Conservation (phyloP, 2,888 invertebrate genomes). For the Cacoxenus indagator region DNA sequence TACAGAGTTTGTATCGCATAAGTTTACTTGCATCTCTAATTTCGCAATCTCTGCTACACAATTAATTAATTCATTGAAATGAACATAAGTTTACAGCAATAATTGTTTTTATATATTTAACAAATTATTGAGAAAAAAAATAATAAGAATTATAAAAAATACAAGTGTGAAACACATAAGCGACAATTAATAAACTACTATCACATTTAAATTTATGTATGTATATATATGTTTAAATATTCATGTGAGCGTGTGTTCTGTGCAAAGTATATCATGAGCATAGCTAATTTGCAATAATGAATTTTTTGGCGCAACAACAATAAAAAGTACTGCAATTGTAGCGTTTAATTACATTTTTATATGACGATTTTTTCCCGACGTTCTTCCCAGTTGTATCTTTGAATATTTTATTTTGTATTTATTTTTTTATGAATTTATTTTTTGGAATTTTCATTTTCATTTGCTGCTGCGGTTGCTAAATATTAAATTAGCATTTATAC, state of each 20-base stretch:
- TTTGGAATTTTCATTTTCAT: not conserved
- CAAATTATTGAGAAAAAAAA: not conserved
- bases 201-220: constrained; percentile 58
- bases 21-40: not conserved
- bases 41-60: not conserved
- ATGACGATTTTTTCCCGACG: not conserved
- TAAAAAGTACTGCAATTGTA: not conserved
- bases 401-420: not conserved
- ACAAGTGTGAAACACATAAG: not conserved
- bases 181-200: constrained; percentile 50
- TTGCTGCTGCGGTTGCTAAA: constrained; percentile 8
- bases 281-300: not conserved
- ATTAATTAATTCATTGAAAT: not conserved
- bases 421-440: not conserved
- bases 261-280: not conserved
- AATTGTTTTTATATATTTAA: not conserved
- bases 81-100: not conserved
- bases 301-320: not conserved
- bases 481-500: constrained; percentile 15
- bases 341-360: not conserved
- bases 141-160: not conserved
- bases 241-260: constrained; percentile 18
- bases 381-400: not conserved
- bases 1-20: constrained; percentile 34
- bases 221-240: constrained; percentile 17